A percentile compares a stretch with the other conserved stretches of the same genome.
Conservation (phyloP, 2,797 vertebrate genomes). For the Malurus leucopterus region DNA sequence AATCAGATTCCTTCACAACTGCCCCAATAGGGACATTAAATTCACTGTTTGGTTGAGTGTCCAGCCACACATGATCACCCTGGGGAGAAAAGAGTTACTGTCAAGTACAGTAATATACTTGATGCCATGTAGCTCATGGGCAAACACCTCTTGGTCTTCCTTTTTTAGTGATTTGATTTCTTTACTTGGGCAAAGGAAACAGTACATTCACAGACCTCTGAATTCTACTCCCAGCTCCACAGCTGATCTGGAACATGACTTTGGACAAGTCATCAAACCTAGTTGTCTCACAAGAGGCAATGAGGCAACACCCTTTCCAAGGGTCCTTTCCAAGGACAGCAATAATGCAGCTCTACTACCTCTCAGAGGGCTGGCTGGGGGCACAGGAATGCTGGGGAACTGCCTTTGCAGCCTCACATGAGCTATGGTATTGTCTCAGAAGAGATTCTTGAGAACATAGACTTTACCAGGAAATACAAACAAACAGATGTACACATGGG, state of each 20-base stretch:
- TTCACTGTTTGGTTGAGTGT: conserved; percentile 62
- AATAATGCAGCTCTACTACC: neutral
- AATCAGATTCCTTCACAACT: conserved; percentile 80
- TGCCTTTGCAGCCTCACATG: neutral
- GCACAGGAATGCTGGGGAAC: neutral
- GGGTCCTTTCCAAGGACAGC: neutral
- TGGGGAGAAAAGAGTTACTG: conserved; percentile 41
- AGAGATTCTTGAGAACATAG: neutral
- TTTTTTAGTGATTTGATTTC: neutral
- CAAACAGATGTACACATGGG: neutral
- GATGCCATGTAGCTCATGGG: neutral
- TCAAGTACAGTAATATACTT: neutral
- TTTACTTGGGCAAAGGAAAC: neutral
- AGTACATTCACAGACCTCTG: neutral
- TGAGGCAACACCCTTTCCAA: neutral
- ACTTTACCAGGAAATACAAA: neutral
- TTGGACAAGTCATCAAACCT: neutral
- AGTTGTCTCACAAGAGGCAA: neutral
- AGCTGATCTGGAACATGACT: neutral
- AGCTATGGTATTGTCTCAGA: neutral
- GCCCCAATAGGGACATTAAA: conserved; percentile 83
- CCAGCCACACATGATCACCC: conserved; percentile 95
- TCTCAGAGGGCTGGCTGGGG: neutral
- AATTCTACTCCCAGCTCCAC: neutral
- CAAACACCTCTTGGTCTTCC: neutral